Base-by-base conservation (phyloP, 2,113 vertebrate species). In the Okapia johnstoni region DNA sequence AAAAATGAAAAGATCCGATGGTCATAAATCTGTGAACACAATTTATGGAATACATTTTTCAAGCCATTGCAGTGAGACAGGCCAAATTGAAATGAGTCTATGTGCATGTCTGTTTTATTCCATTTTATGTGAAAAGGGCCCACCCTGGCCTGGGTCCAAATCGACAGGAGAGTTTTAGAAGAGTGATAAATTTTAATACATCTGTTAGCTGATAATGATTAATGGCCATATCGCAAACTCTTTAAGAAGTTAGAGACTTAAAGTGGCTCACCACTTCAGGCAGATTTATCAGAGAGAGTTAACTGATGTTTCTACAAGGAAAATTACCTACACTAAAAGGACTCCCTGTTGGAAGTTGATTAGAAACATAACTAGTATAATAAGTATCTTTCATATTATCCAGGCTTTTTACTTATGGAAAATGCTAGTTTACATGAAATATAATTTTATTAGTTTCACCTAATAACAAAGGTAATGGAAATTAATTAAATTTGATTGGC, bases 31-130 rank as follows among this genome's bases (percentile, higher is more conserved):
- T 96, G 48, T 94, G 86, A 96, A 73, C 85, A 81, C 6, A 84
- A 94, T 96, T 96, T 96, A 96, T 85, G 85, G 91, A 96, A 94
- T 94, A 88, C 77, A 96, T 96, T 97, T 97, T 95, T 97, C 90
- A 96, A 94, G 85, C 97, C 57, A 94, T 43, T 91, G 81, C 30
- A 16, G 15, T 92, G 95, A 97, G 96, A 88, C 77, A 96, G 83
- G 85, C 28, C 76, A 85, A 87, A 96, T 46, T 94, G 79, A 93
- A 98, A 90, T 89, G 60, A 70, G 58, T 91, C 93, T 66, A 57
- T 89, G 54, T 94, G 70, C 15, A n/a, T 79, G 88, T 91, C 94
- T 93, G 57, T 92, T 96, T 97, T 73, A 88, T 89, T 97, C 61
- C 73, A 86, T 66, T 91, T 97, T 97, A 88, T 84, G 30, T 94